These are phyloP conservation scores for Arizona elegans DNA, from an alignment of 2,113 vertebrate species.

Conservation along the genomic window DNA sequence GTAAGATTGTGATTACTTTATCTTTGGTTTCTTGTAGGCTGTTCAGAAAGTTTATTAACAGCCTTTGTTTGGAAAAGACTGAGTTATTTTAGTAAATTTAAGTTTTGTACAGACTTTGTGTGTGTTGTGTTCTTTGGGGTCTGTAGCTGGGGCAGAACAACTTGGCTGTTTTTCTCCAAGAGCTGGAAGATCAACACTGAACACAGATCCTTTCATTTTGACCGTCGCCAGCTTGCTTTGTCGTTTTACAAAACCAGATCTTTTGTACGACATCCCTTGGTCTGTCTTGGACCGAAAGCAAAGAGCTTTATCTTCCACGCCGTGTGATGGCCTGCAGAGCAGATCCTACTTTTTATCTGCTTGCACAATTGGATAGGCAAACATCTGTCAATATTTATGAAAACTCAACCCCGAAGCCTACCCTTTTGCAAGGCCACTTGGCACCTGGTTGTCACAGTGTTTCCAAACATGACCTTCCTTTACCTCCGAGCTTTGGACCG, in stretches of 20 bases:
- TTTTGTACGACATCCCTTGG: background rate
- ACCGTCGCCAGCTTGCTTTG: background rate
- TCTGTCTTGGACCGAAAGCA: background rate
- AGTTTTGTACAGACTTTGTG: no score
- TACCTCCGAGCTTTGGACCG: background rate
- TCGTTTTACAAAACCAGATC: no score
- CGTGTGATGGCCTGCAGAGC: fast-evolving
- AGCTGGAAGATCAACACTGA: background rate
- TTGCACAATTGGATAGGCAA: fast-evolving
- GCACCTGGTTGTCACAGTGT: background rate
- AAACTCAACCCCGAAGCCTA: background rate
- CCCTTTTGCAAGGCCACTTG: background rate
- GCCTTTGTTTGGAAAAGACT: no score
- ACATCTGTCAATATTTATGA: background rate
- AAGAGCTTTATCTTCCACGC: no score
- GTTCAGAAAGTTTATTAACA: no score
- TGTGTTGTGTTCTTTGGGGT: no score
- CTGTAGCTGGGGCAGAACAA: no score
- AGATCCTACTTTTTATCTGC: background rate
- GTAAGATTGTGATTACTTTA: no score
- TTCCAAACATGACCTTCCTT: fast-evolving
- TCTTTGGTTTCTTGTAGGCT: no score
- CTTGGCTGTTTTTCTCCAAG: background rate
- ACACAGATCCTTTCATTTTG: background rate
- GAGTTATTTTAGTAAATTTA: no score